Evolutionary conservation across 1,140 invertebrate species (phyloP).

Genomic region (Drosophila truncata): DNA sequence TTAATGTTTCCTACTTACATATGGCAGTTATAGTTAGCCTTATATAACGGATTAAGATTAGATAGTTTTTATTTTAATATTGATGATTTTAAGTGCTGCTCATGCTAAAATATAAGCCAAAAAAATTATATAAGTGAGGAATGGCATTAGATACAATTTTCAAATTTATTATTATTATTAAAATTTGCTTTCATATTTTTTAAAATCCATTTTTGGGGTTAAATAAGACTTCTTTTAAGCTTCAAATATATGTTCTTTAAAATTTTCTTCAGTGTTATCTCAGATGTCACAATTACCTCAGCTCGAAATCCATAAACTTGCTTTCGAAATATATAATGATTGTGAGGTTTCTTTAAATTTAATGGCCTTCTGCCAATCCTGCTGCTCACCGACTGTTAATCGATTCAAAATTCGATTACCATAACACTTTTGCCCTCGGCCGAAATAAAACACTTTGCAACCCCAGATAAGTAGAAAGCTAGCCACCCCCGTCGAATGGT

Average conservation of each 20-base stretch:
- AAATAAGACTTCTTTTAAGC: not conserved
- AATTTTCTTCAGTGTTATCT: not conserved
- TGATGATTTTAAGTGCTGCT: not conserved
- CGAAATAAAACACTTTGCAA: conserved; percentile 54
- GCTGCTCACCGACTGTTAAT: conserved; percentile 48
- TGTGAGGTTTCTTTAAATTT: conserved; percentile 1
- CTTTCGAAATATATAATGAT: not conserved
- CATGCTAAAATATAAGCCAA: not conserved
- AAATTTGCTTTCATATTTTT: too few relatives aligned
- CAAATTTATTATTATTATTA: not conserved
- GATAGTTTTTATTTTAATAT: too few relatives aligned
- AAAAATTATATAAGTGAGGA: not conserved
- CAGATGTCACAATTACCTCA: not conserved
- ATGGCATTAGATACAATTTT: not conserved
- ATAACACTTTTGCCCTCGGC: conserved; percentile 55
- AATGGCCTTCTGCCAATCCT: not conserved
- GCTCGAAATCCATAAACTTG: not conserved
- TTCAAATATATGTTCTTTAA: too few relatives aligned
- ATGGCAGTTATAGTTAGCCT: too few relatives aligned
- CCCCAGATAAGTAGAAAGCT: conserved; percentile 55
- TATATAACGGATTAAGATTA: too few relatives aligned
- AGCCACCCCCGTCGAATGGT: conserved; percentile 43
- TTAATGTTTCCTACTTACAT: too few relatives aligned
- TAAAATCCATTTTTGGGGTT: too few relatives aligned
- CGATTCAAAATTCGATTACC: conserved; percentile 77